Conservation (phyloP, 2,113 vertebrate species). For the Illadopsis cleaveri region DNA sequence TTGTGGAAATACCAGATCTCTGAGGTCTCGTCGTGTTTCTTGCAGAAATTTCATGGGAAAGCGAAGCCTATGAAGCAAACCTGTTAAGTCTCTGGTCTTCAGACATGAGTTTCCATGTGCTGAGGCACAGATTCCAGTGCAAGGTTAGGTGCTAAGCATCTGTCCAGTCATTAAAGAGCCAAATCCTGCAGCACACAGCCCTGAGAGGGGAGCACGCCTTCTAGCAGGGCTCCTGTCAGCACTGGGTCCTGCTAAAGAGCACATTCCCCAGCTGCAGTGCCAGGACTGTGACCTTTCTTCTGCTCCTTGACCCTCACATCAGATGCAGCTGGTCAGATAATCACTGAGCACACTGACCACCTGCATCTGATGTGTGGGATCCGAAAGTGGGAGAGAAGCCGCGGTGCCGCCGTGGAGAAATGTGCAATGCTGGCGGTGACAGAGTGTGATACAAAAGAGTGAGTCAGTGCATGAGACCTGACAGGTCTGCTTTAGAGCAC, state of each 20-base stretch:
- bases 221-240: not conserved
- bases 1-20: not conserved
- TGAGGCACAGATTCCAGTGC: not conserved
- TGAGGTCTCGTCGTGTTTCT: not conserved
- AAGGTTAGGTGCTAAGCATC: not conserved
- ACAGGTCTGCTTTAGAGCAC: slow-evolving; percentile 42
- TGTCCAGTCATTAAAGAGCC: not conserved
- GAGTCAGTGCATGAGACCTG: slow-evolving; percentile 19
- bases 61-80: not conserved
- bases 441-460: not conserved
- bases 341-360: slow-evolving; percentile 28
- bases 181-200: not conserved
- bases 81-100: not conserved
- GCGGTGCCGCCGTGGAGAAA: not conserved
- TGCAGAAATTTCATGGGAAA: not conserved
- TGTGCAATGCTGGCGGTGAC: not conserved
- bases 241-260: not conserved
- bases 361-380: slow-evolving; percentile 26
- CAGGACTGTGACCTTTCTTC: slow-evolving; percentile 22
- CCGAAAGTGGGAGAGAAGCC: not conserved
- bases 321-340: slow-evolving; percentile 56
- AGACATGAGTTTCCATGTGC: not conserved
- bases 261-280: slow-evolving; percentile 44
- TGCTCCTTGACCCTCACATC: slow-evolving; percentile 58
- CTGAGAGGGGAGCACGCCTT: not conserved